Conservation (phyloP, 2,797 vertebrate species). For the Microctenopoma lineatum region DNA sequence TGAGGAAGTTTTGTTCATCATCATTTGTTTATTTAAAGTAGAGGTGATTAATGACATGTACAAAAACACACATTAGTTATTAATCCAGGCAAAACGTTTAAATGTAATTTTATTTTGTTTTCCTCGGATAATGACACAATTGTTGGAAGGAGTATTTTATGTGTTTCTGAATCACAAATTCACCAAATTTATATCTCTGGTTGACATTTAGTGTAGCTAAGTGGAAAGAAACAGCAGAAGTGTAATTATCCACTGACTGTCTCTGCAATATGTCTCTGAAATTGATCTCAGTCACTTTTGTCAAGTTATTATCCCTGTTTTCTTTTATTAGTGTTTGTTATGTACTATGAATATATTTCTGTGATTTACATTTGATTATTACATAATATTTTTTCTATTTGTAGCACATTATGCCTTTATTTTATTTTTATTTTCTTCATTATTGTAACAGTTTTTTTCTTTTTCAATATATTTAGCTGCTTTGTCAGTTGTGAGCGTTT, state of each 20-base stretch:
- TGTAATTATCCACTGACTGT: neutral
- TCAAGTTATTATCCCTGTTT: neutral
- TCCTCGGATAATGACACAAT: neutral
- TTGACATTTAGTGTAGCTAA: neutral
- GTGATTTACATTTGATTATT: too few species aligned
- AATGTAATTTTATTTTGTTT: neutral
- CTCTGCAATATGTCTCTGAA: neutral
- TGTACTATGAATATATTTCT: too few species aligned
- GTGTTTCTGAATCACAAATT: neutral
- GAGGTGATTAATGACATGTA: too few species aligned
- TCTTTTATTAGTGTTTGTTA: neutral
- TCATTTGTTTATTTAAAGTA: too few species aligned
- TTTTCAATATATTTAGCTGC: too few species aligned
- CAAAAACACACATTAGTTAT: too few species aligned
- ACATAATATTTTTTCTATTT: too few species aligned
- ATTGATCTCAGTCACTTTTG: neutral
- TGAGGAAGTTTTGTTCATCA: neutral
- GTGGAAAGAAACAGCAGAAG: constrained; percentile 1
- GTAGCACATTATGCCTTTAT: too few species aligned
- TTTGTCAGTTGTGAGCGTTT: too few species aligned
- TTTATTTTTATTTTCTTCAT: too few species aligned
- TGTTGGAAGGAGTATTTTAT: neutral
- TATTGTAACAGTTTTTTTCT: too few species aligned
- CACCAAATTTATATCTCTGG: neutral
- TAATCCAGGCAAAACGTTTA: neutral